Evolutionary conservation across 2,797 vertebrate genomes (phyloP), one percentile per base, ranked within the genome.

Genomic region (Acrossocheilus fasciatus): DNA sequence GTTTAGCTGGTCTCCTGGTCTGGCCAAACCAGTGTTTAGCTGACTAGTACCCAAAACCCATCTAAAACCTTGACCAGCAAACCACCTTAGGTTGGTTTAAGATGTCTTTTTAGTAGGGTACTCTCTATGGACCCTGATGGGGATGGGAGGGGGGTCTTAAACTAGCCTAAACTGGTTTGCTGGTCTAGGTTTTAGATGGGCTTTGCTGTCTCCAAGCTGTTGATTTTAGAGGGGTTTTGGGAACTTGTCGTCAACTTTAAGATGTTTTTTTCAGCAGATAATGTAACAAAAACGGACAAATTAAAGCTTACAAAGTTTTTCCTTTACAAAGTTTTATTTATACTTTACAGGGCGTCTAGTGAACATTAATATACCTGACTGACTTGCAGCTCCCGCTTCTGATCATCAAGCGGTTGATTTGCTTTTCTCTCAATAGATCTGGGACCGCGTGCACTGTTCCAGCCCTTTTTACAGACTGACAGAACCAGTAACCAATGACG

Each of bases 401-500:
- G 36, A 41, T 41, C 39, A 41, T 41, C 39, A 12, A 34, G 4
- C 11, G 14, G 3, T 0, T 79, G 54, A 41, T 62, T 59, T 78
- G 54, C 30, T 18, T 45, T 70, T 47, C 54, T 57, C 36, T 41
- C 39, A 81, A 82, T 26, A 89, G 74, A 43, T 75, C 78, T 90
- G 86, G 93, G 94, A 96, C 95, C 97, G 96, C 96, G 96, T 97
- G 97, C 95, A 94, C 88, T 84, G 89, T 92, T 92, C 90, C 94
- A 90, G 80, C 91, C 93, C 91, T 91, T 91, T 52, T n/a, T 69
- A 18, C 26, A 82, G 86, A 94, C 74, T 20, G 93, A 86, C 89
- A 78, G 83, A 68, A 45, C 0, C 4, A 0, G 2, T 0, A 87
- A 75, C 93, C 90, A 95, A 93, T 94, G 17, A 87, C 5, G 41